Evolutionary conservation across 2,888 invertebrate species (phyloP).

Genomic region (Polyommatus iphigenia): DNA sequence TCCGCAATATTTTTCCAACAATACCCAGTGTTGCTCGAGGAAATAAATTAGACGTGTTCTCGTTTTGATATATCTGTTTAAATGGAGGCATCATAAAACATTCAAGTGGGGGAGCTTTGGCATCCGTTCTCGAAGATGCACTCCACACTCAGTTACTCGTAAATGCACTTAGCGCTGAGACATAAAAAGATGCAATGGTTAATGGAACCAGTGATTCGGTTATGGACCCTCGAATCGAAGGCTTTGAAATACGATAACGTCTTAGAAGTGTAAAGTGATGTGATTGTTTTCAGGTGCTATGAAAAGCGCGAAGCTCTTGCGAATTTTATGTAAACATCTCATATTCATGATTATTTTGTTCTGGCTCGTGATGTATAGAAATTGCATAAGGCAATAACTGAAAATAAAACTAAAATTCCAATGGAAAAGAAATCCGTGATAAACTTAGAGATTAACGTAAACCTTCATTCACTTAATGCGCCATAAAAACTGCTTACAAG

Average conservation of each 20-base stretch:
- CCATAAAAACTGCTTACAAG: conserved; percentile 36
- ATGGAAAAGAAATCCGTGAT: neutral
- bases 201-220: conserved; percentile 58
- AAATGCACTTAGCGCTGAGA: conserved; percentile 73
- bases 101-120: conserved; percentile 52
- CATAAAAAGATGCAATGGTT: conserved; percentile 73
- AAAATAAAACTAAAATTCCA: neutral
- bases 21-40: conserved; percentile 20
- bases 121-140: conserved; percentile 51
- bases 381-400: no score
- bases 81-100: conserved; percentile 57
- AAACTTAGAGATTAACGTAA: neutral
- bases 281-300: conserved; percentile 34
- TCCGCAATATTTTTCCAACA: conserved; percentile 26
- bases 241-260: conserved; percentile 43
- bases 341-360: neutral
- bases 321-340: no score
- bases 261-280: conserved; percentile 16
- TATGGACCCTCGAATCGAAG: conserved; percentile 52
- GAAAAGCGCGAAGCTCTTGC: neutral
- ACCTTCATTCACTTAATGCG: conserved; percentile 35
- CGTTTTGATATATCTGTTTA: conserved; percentile 48
- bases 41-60: conserved; percentile 30
- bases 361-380: no score
- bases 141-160: conserved; percentile 63